Conservation (phyloP, 2,888 invertebrate species). For the Trissolcus japonicus region DNA sequence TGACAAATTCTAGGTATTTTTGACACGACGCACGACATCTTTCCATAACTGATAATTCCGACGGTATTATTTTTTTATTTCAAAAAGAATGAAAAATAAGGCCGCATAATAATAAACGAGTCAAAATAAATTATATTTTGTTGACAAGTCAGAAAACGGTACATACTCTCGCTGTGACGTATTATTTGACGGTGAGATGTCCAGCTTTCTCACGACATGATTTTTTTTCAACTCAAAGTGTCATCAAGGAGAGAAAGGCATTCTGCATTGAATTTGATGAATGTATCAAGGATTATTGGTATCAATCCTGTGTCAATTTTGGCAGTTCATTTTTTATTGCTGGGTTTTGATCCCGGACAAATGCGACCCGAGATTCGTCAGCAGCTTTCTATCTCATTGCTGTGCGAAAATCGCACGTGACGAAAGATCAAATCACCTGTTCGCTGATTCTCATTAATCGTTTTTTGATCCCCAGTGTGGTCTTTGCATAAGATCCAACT, state of each 20-base stretch:
- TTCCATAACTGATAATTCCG: constrained; percentile 8
- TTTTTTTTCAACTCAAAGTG: constrained; percentile 12
- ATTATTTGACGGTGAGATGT: constrained; percentile 19
- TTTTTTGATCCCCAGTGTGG: constrained; percentile 24
- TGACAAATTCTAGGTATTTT: constrained; percentile 11
- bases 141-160: constrained; percentile 35
- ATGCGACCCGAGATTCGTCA: background rate
- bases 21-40: background rate
- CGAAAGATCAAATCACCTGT: constrained; percentile 11
- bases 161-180: constrained; percentile 20
- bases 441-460: constrained; percentile 20
- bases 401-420: constrained; percentile 10
- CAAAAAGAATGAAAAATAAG: constrained; percentile 11
- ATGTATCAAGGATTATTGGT: background rate
- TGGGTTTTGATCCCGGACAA: background rate
- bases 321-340: background rate
- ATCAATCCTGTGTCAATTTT: background rate
- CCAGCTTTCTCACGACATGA: constrained; percentile 36
- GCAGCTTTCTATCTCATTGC: constrained; percentile 13
- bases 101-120: constrained; percentile 13
- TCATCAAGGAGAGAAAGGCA: constrained; percentile 12
- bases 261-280: constrained; percentile 27
- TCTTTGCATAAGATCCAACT: constrained; percentile 8
- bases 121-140: constrained; percentile 35
- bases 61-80: background rate